Conservation (phyloP, 2,888 invertebrate genomes). For the Hetaerina titia region DNA sequence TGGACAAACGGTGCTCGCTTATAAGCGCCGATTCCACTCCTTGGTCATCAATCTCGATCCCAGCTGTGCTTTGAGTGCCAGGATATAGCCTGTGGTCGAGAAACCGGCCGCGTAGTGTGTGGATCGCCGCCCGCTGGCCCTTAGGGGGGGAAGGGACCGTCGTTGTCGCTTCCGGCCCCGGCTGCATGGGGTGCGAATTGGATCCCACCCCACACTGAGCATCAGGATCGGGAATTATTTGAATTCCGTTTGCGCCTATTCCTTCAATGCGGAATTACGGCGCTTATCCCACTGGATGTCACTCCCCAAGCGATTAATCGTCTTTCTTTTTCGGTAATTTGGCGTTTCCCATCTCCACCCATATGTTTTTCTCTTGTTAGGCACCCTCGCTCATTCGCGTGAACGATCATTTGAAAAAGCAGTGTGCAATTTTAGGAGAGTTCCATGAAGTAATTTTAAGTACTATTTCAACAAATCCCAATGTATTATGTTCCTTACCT, state of each 20-base stretch:
- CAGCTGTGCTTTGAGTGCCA: conserved; percentile 53
- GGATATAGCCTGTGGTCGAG: conserved; percentile 54
- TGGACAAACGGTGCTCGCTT: conserved; percentile 46
- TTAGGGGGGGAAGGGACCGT: neutral
- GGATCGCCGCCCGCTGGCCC: neutral
- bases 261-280: neutral
- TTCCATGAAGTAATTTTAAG: too few species aligned
- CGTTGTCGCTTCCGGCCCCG: neutral
- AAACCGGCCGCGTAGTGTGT: neutral
- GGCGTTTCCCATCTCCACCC: too few species aligned
- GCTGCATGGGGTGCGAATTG: neutral
- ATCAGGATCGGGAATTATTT: neutral
- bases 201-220: neutral
- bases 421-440: too few species aligned
- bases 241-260: neutral
- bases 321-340: too few species aligned
- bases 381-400: too few species aligned
- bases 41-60: conserved; percentile 45
- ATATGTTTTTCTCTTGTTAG: too few species aligned
- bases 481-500: too few species aligned
- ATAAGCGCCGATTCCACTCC: conserved; percentile 47
- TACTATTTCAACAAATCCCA: too few species aligned
- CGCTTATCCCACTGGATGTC: too few species aligned
- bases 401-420: too few species aligned
- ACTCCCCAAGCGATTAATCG: too few species aligned